Base-by-base conservation (phyloP, 64 coral and sea anemone species). In the Dendronephthya gigantea region DNA sequence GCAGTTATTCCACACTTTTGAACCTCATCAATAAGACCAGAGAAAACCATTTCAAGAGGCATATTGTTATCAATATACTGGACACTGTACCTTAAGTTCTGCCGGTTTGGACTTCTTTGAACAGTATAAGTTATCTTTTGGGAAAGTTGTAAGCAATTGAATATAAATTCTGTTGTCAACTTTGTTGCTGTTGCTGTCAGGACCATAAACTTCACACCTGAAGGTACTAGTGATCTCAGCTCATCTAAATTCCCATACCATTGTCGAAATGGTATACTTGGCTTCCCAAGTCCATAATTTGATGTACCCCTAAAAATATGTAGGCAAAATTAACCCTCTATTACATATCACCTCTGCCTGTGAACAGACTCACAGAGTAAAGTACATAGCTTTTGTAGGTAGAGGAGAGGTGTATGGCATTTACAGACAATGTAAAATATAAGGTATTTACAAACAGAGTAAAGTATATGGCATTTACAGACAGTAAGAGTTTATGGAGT, bases 121-220 rank as follows among this genome's bases (percentile, higher is more conserved):
- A 76, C 31, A 76, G 69, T 34, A 28, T 3, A 76, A 16, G 69
- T 76, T 1, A 4, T 28, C 31, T 76, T 76, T 30, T 5, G 4
- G 2, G 69, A 16, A 16, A 76, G 69, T 76, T 76, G 69, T 76
- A 76, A 37, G 69, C 4, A 76, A 76, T 29, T 76, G 6, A 76
- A 76, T 34, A 76, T 76, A 76, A 7, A 76, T 76, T 76, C 69
- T 16, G 7, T 76, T 6, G 29, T 76, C 6, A 29, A 34, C 69
- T 76, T 76, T 76, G 31, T 76, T 76, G 69, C 69, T 76, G 69
- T 76, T 76, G 69, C 69, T 29, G 69, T 76, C n/a, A 76, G 6
- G 69, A 29, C 31, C 31, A 76, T 12, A 76, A 76, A 76, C 69
- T 76, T 76, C 17, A 76, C 69, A 76, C 17, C 1, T 76, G 69